phyloP scores from a whole-genome alignment of 2,797 vertebrate genomes.

The Acanthopagrus latus region DNA sequence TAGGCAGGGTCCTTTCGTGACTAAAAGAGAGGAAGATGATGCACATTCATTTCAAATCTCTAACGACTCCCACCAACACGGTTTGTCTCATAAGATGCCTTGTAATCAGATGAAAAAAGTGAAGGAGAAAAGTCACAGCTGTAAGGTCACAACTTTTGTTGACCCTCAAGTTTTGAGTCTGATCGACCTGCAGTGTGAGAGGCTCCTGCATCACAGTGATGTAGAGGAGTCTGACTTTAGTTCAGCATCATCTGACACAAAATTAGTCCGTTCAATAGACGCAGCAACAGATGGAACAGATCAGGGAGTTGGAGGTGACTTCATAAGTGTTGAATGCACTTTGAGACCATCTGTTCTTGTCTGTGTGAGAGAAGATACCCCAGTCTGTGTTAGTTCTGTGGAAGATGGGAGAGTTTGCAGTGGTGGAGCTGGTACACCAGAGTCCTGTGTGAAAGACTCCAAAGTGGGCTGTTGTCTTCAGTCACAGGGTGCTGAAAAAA shows the following conservation, averaged over 20 bases:
- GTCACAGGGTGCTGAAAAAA: slow-evolving; percentile 16
- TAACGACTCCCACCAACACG: slow-evolving; percentile 11
- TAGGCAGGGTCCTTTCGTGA: neutral
- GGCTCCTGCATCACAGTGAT: slow-evolving; percentile 67
- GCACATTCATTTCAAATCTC: slow-evolving; percentile 19
- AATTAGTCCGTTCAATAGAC: neutral
- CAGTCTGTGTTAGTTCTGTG: neutral
- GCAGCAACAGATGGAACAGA: slow-evolving; percentile 4
- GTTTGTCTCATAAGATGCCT: slow-evolving; percentile 29
- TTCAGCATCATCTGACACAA: neutral
- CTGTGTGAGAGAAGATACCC: slow-evolving; percentile 20
- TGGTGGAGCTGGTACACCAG: neutral
- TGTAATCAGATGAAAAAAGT: slow-evolving; percentile 32
- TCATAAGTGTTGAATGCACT: slow-evolving; percentile 8
- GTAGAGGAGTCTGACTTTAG: slow-evolving; percentile 3
- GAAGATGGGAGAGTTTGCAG: slow-evolving; percentile 7
- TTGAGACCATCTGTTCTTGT: slow-evolving; percentile 7
- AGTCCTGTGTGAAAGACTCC: slow-evolving; percentile 10
- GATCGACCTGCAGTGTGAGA: slow-evolving; percentile 86
- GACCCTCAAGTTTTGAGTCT: slow-evolving; percentile 77
- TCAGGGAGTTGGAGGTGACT: slow-evolving; percentile 11
- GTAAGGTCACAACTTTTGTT: slow-evolving; percentile 18
- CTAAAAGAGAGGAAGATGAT: slow-evolving; percentile 23
- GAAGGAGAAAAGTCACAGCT: slow-evolving; percentile 17
- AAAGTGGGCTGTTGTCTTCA: slow-evolving; percentile 1